A percentile compares a stretch with the other conserved stretches of the same genome.
Conservation (phyloP, 2,888 invertebrate species). For the Ichneumoninae sp. region DNA sequence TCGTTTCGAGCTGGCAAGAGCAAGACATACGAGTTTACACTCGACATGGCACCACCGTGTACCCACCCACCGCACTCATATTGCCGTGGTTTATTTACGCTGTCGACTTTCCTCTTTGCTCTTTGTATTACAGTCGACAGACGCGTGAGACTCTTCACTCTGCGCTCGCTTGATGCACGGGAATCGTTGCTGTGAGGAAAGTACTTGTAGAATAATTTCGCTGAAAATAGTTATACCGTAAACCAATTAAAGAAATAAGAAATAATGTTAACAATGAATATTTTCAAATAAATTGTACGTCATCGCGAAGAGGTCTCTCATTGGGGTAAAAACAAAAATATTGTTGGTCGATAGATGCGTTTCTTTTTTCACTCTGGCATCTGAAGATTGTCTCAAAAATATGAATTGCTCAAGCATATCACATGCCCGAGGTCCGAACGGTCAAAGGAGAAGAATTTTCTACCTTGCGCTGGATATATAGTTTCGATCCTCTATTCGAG, state of each 20-base stretch:
- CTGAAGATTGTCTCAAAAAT: not conserved
- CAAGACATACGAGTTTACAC: slow-evolving; percentile 32
- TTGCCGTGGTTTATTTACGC: slow-evolving; percentile 17
- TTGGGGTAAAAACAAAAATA: not conserved
- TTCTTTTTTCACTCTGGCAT: not conserved
- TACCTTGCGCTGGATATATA: not conserved
- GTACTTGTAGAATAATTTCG: not conserved
- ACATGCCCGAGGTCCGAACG: not conserved
- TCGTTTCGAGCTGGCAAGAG: slow-evolving; percentile 13
- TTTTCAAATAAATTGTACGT: not conserved
- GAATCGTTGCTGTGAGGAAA: not conserved
- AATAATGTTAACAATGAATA: not conserved
- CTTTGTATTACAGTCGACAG: slow-evolving; percentile 11
- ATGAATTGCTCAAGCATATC: slow-evolving; percentile 14
- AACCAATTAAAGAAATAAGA: not conserved
- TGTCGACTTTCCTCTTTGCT: slow-evolving; percentile 10
- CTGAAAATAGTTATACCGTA: not conserved
- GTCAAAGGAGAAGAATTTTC: slow-evolving; percentile 6
- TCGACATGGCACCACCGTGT: slow-evolving; percentile 16
- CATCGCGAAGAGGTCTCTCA: not conserved
- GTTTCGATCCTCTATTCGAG: not conserved
- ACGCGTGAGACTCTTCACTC: not conserved
- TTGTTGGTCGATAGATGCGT: not conserved
- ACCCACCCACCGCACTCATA: slow-evolving; percentile 1
- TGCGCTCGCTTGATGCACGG: not conserved